These are phyloP conservation scores for Argynnis bischoffii DNA, from an alignment of 2,888 invertebrate species.

Conservation along the genomic window DNA sequence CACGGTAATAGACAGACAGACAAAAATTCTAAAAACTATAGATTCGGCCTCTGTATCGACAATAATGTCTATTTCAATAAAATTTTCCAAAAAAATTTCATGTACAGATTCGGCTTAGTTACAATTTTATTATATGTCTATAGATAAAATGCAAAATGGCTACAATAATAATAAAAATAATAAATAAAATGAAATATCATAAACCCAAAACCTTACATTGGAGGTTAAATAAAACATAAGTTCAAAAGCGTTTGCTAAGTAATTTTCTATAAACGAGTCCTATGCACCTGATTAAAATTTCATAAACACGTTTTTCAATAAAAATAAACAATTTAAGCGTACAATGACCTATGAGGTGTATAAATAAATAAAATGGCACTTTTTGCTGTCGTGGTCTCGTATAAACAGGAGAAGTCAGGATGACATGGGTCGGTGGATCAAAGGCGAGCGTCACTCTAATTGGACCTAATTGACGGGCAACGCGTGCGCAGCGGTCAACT, in stretches of 20 bases:
- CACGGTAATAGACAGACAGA: too few relatives aligned
- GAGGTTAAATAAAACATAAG: not conserved
- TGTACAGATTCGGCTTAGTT: too few relatives aligned
- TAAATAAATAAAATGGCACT: conserved; percentile 1
- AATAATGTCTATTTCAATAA: too few relatives aligned
- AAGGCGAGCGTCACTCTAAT: conserved; percentile 62
- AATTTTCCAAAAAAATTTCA: too few relatives aligned
- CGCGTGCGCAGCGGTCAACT: conserved; percentile 63
- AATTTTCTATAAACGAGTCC: conserved; percentile 3
- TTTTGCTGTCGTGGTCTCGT: conserved; percentile 1
- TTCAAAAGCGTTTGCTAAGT: not conserved
- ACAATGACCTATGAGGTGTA: conserved; percentile 6
- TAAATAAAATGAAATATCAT: not conserved
- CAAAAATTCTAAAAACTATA: too few relatives aligned
- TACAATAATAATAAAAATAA: not conserved
- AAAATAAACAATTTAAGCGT: not conserved
- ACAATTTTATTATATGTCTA: too few relatives aligned
- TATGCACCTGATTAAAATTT: not conserved
- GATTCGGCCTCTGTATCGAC: too few relatives aligned
- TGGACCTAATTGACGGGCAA: conserved; percentile 68
- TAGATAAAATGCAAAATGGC: too few relatives aligned
- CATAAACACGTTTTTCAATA: conserved; percentile 13
- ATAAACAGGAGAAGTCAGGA: conserved; percentile 12
- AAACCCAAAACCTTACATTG: not conserved
- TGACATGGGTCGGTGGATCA: conserved; percentile 58